Percentiles rank a stretch among this genome's conserved stretches.
phyloP scores from a whole-genome alignment of 2,113 vertebrate genomes.

The Australoheros scitulus region DNA sequence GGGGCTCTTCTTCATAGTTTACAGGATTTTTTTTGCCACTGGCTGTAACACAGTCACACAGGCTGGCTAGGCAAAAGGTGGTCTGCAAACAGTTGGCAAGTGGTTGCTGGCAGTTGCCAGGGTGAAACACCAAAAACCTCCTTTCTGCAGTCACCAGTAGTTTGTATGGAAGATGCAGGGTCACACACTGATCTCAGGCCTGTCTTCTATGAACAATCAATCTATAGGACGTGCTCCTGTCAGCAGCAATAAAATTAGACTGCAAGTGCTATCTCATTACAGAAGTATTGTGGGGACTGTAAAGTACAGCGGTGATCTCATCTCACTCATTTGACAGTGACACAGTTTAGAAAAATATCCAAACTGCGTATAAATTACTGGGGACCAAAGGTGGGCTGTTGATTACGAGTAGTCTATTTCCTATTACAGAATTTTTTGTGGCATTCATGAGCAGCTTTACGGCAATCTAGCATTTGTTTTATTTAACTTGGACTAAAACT shows the following conservation, averaged over 20 bases:
- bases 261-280: neutral
- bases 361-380: constrained; percentile 16
- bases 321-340: constrained; percentile 21
- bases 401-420: constrained; percentile 25
- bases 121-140: no score
- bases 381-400: constrained; percentile 25
- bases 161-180: no score
- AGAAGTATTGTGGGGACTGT: constrained; percentile 13
- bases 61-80: neutral
- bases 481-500: constrained; percentile 38
- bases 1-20: neutral
- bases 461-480: constrained; percentile 41
- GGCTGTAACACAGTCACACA: neutral
- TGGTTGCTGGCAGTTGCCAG: neutral
- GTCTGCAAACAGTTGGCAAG: neutral
- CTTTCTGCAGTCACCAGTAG: no score
- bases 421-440: constrained; percentile 53
- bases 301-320: constrained; percentile 29
- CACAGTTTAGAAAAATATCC: constrained; percentile 33
- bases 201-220: neutral
- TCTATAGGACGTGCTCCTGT: neutral
- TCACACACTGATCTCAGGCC: no score
- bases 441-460: constrained; percentile 10
- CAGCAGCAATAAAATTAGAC: neutral
- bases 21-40: fast-evolving